Conservation (phyloP, 2,113 vertebrate genomes). For the Neomonachus schauinslandi region DNA sequence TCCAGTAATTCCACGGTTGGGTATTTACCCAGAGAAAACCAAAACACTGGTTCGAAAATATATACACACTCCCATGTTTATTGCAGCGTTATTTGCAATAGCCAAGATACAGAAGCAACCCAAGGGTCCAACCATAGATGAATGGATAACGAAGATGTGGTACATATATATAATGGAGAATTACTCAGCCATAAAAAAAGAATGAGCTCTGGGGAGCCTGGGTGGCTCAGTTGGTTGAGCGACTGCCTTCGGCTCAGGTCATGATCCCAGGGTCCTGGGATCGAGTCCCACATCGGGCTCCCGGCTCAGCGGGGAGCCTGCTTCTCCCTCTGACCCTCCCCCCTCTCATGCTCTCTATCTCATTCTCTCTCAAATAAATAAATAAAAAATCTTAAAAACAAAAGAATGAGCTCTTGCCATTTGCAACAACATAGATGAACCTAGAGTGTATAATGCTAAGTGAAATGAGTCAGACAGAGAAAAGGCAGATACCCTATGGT, state of each 20-base stretch:
- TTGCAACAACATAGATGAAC: too few relatives aligned
- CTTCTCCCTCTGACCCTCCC: not conserved
- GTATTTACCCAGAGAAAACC: not conserved
- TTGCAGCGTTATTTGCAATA: not conserved
- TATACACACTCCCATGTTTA: not conserved
- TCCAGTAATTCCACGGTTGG: not conserved
- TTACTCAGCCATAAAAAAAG: not conserved
- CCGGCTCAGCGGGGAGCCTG: not conserved
- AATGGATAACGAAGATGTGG: not conserved
- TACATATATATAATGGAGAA: not conserved
- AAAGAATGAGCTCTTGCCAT: too few relatives aligned
- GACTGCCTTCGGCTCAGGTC: not conserved
- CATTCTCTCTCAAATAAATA: too few relatives aligned
- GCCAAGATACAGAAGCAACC: not conserved
- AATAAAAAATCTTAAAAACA: too few relatives aligned
- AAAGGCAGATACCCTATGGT: too few relatives aligned
- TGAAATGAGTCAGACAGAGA: too few relatives aligned
- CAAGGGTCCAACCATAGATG: not conserved
- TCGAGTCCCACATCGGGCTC: accelerated
- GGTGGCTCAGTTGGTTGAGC: not conserved
- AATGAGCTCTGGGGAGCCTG: not conserved
- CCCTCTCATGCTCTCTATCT: too few relatives aligned
- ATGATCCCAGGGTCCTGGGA: not conserved
- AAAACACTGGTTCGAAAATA: not conserved
- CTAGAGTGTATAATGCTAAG: too few relatives aligned